Percentiles rank a stretch among this genome's conserved stretches.
Evolutionary conservation across 2,888 invertebrate genomes (phyloP).

Genomic region (Proisotoma minuta): DNA sequence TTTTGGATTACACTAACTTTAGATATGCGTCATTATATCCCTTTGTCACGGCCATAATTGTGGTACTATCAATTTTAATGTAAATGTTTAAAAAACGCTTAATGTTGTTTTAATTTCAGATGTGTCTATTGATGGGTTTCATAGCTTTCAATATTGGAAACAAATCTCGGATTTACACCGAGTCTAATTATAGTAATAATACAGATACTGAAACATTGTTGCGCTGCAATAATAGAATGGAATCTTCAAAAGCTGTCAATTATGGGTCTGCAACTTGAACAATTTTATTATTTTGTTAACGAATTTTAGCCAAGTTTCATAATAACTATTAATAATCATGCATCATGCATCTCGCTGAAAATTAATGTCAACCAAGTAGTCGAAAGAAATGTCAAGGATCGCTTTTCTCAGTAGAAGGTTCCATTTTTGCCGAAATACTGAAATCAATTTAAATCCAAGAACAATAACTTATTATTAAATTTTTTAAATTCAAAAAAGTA

Average conservation of each 20-base stretch:
- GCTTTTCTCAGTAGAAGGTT: neutral
- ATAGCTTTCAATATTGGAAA: too few species aligned
- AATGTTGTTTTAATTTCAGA: too few species aligned
- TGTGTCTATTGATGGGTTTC: too few species aligned
- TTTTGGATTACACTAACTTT: slow-evolving; percentile 70
- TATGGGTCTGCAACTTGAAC: neutral
- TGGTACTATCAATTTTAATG: too few species aligned
- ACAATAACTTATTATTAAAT: neutral
- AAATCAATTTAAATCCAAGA: neutral
- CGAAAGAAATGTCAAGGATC: neutral
- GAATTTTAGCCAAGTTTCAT: too few species aligned
- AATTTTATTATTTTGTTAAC: too few species aligned
- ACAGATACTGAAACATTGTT: too few species aligned
- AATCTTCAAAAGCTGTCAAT: neutral
- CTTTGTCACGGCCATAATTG: slow-evolving; percentile 60
- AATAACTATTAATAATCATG: neutral
- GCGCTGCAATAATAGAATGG: slow-evolving; percentile 1
- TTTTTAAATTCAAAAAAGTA: too few species aligned
- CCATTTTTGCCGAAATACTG: neutral
- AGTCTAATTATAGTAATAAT: too few species aligned
- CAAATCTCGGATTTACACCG: too few species aligned
- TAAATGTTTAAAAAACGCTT: too few species aligned
- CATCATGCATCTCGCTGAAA: too few species aligned
- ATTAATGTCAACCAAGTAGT: neutral
- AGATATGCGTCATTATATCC: slow-evolving; percentile 66